Conservation (phyloP, 92 coral and sea anemone species). For the Porites lobata region DNA sequence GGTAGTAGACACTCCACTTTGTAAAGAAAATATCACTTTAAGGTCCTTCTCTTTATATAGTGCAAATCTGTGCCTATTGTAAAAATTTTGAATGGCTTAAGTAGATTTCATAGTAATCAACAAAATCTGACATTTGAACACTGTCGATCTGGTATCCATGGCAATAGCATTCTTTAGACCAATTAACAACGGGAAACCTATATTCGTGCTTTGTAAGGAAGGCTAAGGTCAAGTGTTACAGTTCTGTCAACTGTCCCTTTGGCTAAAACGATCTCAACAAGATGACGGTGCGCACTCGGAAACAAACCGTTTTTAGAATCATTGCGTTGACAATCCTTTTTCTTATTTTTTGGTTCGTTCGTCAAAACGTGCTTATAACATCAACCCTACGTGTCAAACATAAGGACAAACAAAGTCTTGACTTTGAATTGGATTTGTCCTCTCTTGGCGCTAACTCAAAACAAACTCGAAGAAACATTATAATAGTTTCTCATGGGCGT, state of each 20-base stretch:
- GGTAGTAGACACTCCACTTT: no score
- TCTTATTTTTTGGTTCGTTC: neutral
- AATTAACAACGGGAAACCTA: neutral
- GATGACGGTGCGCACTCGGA: conserved; percentile 13
- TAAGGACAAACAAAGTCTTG: neutral
- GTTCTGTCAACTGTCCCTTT: neutral
- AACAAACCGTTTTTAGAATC: neutral
- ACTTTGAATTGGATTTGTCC: neutral
- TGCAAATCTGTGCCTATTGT: no score
- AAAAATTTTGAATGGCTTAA: neutral
- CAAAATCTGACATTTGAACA: neutral
- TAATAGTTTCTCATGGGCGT: conserved; percentile 55
- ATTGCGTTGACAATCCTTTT: neutral
- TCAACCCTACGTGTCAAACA: neutral
- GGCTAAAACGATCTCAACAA: neutral
- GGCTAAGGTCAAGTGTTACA: neutral
- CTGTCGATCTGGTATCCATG: neutral
- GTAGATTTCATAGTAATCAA: neutral
- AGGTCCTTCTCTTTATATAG: no score
- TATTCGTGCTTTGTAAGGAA: no score
- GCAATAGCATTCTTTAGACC: neutral
- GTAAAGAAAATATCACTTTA: no score
- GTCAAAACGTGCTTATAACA: neutral
- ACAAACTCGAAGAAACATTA: conserved; percentile 31
- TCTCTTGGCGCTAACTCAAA: neutral